Evolutionary conservation across 2,113 vertebrate genomes (phyloP).

Genomic region (Prunella fulvescens): DNA sequence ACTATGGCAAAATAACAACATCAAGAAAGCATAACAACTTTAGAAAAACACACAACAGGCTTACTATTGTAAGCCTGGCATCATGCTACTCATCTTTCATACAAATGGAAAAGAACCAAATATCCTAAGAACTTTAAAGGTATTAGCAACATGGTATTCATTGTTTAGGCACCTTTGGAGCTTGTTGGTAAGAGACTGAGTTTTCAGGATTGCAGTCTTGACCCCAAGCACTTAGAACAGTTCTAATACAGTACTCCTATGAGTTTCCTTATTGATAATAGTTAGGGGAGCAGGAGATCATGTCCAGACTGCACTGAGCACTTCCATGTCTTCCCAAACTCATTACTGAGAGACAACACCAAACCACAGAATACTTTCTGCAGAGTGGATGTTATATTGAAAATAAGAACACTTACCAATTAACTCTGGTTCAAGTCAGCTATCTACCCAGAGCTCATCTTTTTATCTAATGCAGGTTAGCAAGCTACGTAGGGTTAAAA

Average conservation of each 20-base stretch:
- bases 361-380: background rate
- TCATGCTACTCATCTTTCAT: background rate
- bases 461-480: background rate
- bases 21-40: background rate
- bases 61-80: background rate
- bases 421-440: background rate
- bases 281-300: background rate
- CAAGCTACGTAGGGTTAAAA: background rate
- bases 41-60: background rate
- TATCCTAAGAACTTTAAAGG: background rate
- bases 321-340: background rate
- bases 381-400: background rate
- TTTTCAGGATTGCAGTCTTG: background rate
- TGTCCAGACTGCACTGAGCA: background rate
- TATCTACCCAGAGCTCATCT: background rate
- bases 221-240: background rate
- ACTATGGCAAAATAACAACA: background rate
- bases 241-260: background rate
- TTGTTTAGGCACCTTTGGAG: background rate
- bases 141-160: background rate
- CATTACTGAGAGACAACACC: background rate
- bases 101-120: background rate
- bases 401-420: background rate
- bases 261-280: background rate
- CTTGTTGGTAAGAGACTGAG: background rate